Evolutionary conservation across 2,797 vertebrate species (phyloP), one percentile per base, ranked within the genome.

Genomic region (Peromyscus nudipes): DNA sequence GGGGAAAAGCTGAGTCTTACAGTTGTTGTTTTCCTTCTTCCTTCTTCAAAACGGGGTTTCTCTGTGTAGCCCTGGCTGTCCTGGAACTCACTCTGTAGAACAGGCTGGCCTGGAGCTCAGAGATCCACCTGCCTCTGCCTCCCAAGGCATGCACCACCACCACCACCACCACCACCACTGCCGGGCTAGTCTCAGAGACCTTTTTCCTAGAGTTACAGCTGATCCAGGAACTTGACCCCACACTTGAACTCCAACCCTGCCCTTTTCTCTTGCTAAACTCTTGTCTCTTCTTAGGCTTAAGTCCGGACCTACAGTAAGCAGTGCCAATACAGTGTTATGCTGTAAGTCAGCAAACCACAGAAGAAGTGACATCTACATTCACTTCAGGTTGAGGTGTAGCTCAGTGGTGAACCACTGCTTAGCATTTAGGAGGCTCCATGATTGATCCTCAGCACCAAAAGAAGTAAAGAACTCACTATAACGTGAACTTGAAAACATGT

Each of bases 401-500:
- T 57, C 52, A 37, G 79, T 13, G 52, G 12, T n/a, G 23, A 81
- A 37, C 57, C 52, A 37, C 79, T 37, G 79, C 79, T 57, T 8
- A 81, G 52, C 79, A 37, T 57, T 14, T 55, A 25, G 34, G 49
- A 81, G 49, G 34, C 62, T 27, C 79, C 1, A 12, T 8, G 52
- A 14, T 37, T 0, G 1, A 57, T 7, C 52, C 52, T 37, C 52
- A 81, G 49, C 52, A 57, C 19, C 79, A 57, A 81, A 57, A 90
- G 62, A 81, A 96, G 65, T 77, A 13, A 82, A 52, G 85, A 87
- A 80, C 4, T n/a, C 34, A 9, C 27, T 90, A 29, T 19, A 85
- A 77, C 49, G 65, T 91, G 82, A 16, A 64, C 46, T 29, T 93
- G 49, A 89, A 89, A 93, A 81, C 43, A 89, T 69, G 37, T 80